Conservation (phyloP, 2,888 invertebrate genomes). For the Stenchaetothrips biformis region DNA sequence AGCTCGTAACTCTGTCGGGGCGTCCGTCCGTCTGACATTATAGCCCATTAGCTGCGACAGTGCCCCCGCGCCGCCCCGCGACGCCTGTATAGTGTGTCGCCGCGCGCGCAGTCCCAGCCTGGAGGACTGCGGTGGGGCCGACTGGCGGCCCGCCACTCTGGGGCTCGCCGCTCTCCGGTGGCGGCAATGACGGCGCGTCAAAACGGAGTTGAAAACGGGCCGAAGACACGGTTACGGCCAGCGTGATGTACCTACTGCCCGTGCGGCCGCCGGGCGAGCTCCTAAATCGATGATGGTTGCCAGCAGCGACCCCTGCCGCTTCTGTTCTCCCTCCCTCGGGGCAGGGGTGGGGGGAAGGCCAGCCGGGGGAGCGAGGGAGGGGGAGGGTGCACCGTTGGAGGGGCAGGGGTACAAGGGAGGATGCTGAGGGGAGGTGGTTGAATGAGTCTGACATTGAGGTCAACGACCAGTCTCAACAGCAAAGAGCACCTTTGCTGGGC, state of each 20-base stretch:
- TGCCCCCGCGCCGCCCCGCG: background rate
- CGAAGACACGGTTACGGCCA: background rate
- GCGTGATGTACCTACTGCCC: background rate
- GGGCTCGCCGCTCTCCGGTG: background rate
- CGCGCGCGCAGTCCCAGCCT: background rate
- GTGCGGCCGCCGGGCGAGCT: background rate
- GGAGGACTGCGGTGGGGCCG: background rate
- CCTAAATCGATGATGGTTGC: slow-evolving; percentile 7
- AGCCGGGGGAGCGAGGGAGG: background rate
- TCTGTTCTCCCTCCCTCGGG: background rate
- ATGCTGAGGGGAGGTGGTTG: background rate
- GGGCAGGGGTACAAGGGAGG: background rate
- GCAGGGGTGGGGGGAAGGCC: background rate
- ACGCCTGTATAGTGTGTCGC: background rate
- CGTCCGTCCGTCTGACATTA: background rate
- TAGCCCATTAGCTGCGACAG: background rate
- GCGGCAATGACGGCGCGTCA: background rate
- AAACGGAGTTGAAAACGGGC: background rate
- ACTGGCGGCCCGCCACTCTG: background rate
- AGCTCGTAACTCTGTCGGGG: background rate
- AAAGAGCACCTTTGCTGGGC: background rate
- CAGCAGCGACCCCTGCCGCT: slow-evolving; percentile 9
- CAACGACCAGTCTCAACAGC: background rate
- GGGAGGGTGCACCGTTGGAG: too few relatives aligned
- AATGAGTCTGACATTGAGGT: background rate